phyloP scores from a whole-genome alignment of 2,797 vertebrate species.

The Sebastes glaucus region DNA sequence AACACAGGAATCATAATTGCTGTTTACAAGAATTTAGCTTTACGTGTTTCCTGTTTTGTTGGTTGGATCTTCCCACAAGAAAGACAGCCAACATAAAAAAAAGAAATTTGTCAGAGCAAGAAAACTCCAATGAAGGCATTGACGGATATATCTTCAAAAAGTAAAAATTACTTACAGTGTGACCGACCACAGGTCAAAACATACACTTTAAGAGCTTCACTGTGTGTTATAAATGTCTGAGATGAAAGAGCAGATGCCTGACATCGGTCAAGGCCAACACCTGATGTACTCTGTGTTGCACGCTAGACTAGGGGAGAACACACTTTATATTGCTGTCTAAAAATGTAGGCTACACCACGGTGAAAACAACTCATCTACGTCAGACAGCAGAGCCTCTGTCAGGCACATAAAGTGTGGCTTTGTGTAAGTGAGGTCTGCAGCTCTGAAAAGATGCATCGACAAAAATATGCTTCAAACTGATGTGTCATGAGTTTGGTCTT shows the following conservation, averaged over 20 bases:
- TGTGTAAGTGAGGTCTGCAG: conserved; percentile 26
- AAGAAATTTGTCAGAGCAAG: background rate
- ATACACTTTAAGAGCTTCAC: background rate
- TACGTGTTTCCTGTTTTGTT: background rate
- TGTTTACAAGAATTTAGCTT: background rate
- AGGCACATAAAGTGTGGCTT: conserved; percentile 17
- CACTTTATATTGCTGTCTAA: conserved; percentile 1
- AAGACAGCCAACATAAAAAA: background rate
- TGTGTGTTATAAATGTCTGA: background rate
- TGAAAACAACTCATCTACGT: background rate
- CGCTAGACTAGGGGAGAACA: background rate
- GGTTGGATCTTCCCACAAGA: background rate
- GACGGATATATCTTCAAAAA: background rate
- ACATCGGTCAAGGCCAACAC: conserved; percentile 1
- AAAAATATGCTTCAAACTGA: conserved; percentile 41
- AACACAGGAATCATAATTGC: background rate
- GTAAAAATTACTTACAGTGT: background rate
- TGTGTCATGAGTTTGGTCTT: conserved; percentile 45
- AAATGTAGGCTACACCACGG: background rate
- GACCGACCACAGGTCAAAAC: background rate
- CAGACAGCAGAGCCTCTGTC: conserved; percentile 15
- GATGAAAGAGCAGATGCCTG: background rate
- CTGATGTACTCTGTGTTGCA: background rate
- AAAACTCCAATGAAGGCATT: background rate
- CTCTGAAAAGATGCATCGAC: conserved; percentile 22